These are phyloP conservation scores for Alosa alosa DNA, from an alignment of 2,113 vertebrate genomes.

Conservation along the genomic window DNA sequence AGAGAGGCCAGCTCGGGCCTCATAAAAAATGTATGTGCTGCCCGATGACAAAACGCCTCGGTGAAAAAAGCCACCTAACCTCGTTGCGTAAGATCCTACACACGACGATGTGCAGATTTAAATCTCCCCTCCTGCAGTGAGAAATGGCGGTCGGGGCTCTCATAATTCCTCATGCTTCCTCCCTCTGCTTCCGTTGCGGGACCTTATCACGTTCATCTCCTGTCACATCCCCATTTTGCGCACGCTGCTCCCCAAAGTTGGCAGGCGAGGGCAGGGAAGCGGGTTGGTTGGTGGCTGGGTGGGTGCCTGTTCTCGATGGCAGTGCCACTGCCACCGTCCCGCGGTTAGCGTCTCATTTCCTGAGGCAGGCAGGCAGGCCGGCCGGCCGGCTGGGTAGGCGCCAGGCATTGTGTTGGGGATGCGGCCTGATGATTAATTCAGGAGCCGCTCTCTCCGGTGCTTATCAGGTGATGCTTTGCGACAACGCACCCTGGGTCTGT, in stretches of 20 bases:
- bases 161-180: not conserved
- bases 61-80: not conserved
- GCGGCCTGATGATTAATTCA: slow-evolving; percentile 13
- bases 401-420: slow-evolving; percentile 11
- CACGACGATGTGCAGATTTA: not conserved
- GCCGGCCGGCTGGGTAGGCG: not conserved
- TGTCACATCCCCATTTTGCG: not conserved
- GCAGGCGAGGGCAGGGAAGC: not conserved
- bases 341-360: not conserved
- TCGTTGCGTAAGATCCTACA: not conserved
- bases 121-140: not conserved
- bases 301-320: not conserved
- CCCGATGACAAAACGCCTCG: not conserved
- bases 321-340: not conserved
- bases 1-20: not conserved
- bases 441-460: not conserved
- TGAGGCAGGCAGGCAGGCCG: not conserved
- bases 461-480: not conserved
- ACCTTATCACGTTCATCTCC: not conserved
- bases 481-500: not conserved
- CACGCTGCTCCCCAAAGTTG: not conserved
- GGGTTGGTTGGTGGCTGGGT: not conserved
- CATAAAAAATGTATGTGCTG: slow-evolving; percentile 1
- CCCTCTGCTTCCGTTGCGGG: not conserved
- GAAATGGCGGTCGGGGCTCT: not conserved